phyloP scores from a whole-genome alignment of 2,797 vertebrate species.

The Cryptoblepharus egeriae region DNA sequence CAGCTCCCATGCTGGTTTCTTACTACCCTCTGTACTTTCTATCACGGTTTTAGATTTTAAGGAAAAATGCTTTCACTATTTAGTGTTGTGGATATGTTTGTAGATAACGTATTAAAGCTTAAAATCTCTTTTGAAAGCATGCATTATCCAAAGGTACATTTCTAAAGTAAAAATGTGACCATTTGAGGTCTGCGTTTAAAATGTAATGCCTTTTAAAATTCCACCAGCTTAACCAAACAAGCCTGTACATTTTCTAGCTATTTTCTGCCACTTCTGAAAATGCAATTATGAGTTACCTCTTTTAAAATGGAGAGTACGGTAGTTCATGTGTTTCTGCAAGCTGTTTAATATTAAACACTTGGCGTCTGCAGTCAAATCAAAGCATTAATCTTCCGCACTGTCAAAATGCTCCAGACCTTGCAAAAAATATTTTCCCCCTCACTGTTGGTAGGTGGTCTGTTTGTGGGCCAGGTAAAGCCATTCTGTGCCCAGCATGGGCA shows the following conservation, averaged over 20 bases:
- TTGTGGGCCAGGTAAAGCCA: slow-evolving; percentile 49
- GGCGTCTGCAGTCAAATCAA: slow-evolving; percentile 47
- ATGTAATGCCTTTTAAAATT: not conserved
- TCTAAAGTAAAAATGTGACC: not conserved
- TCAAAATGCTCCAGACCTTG: slow-evolving; percentile 29
- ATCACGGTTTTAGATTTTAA: slow-evolving; percentile 75
- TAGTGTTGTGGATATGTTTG: slow-evolving; percentile 4
- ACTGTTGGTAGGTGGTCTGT: slow-evolving; percentile 23
- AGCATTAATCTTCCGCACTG: slow-evolving; percentile 30
- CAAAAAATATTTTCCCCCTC: slow-evolving; percentile 6
- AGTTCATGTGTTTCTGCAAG: slow-evolving; percentile 36
- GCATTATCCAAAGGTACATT: not conserved
- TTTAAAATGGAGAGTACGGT: slow-evolving; percentile 33
- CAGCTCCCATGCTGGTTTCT: slow-evolving; percentile 89
- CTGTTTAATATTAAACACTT: slow-evolving; percentile 48
- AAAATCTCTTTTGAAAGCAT: not conserved
- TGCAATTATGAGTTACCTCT: slow-evolving; percentile 36
- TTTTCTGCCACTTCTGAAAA: slow-evolving; percentile 23
- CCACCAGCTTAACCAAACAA: not conserved
- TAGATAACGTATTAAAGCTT: slow-evolving; percentile 5
- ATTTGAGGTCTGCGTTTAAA: slow-evolving; percentile 5
- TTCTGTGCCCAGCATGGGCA: slow-evolving; percentile 57
- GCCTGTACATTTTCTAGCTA: not conserved
- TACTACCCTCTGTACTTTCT: slow-evolving; percentile 80
- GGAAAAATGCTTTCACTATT: slow-evolving; percentile 1